Evolutionary conservation across 2,888 invertebrate species (phyloP).

Genomic region (Drosophila peninsularis): DNA sequence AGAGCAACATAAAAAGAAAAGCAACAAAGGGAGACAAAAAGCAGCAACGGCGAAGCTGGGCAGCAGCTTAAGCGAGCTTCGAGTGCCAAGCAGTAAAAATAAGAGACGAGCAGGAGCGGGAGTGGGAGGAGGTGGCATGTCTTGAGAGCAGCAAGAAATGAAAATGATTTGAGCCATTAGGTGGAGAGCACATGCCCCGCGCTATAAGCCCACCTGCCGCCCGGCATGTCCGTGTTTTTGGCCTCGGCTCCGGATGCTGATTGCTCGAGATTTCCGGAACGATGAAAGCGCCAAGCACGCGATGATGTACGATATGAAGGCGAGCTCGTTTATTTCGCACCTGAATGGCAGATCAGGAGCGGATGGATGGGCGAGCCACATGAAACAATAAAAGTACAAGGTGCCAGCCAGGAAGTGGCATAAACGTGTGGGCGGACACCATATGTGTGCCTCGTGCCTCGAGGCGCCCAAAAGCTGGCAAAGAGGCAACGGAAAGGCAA

Average conservation of each 20-base stretch:
- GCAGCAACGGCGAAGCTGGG: constrained; percentile 1
- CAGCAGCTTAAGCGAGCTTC: constrained; percentile 60
- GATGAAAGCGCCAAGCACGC: constrained; percentile 67
- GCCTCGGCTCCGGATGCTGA: constrained; percentile 51
- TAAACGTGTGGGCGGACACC: constrained; percentile 14
- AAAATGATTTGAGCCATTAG: constrained; percentile 79
- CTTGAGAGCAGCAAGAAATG: constrained; percentile 64
- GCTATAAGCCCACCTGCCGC: background rate
- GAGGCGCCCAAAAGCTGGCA: constrained; percentile 51
- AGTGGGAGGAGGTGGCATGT: background rate
- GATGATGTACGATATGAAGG: constrained; percentile 64
- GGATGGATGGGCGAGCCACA: constrained; percentile 36
- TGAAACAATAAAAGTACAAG: constrained; percentile 69
- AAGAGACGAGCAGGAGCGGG: background rate
- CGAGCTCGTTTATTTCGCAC: constrained; percentile 67
- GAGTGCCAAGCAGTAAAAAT: constrained; percentile 65
- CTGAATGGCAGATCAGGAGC: constrained; percentile 51
- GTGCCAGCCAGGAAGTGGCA: constrained; percentile 14
- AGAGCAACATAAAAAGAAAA: constrained; percentile 9
- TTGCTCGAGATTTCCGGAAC: constrained; percentile 69
- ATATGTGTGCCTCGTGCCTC: constrained; percentile 27
- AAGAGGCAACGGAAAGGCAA: constrained; percentile 28
- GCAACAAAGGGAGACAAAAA: background rate
- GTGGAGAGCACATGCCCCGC: constrained; percentile 28
- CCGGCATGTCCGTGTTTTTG: constrained; percentile 19